phyloP scores from a whole-genome alignment of 2,113 vertebrate genomes.

The zebrafish (Danio rerio) region GRCz12tu NC_133180.1:23745501-23746000 shows the following conservation, averaged over 20 bases:
- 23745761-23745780: background rate
- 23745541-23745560: background rate
- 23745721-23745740: background rate
- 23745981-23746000: too few relatives aligned
- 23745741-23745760: background rate
- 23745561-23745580: constrained; percentile 17
- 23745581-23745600: background rate
- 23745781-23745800: background rate
- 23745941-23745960: too few relatives aligned
- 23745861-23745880: background rate
- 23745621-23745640: constrained; percentile 31
- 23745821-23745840: background rate
- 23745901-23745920: background rate
- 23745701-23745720: background rate
- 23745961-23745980: too few relatives aligned
- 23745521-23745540: constrained; percentile 25
- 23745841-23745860: background rate
- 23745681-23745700: constrained; percentile 1
- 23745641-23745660: background rate
- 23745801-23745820: background rate
- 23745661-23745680: constrained; percentile 32
- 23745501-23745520: background rate
- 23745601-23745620: background rate
- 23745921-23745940: too few relatives aligned
- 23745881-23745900: background rate